Evolutionary conservation across 2,888 invertebrate species (phyloP).

Genomic region (Plemyria rubiginata): DNA sequence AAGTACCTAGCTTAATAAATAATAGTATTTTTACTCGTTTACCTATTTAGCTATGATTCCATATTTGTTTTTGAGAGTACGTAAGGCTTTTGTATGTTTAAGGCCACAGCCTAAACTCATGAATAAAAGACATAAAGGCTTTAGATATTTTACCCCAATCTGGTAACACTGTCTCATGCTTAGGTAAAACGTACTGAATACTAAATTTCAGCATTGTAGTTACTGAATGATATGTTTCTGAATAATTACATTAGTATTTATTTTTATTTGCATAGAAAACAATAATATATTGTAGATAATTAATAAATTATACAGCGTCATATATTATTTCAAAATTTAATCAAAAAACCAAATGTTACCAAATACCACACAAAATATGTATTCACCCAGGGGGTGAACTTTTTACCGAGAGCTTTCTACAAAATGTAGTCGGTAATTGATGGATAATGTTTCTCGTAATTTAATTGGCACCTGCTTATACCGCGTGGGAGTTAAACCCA

Average conservation of each 20-base stretch:
- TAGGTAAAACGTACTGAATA: neutral
- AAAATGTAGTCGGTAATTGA: neutral
- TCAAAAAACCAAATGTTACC: too few relatives aligned
- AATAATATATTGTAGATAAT: too few relatives aligned
- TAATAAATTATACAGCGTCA: too few relatives aligned
- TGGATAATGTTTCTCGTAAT: neutral
- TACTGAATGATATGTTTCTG: too few relatives aligned
- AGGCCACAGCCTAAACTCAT: slow-evolving; percentile 3
- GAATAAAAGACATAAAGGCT: slow-evolving; percentile 2
- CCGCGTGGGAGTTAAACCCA: neutral
- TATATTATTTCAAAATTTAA: too few relatives aligned
- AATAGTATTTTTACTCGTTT: too few relatives aligned
- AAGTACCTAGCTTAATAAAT: too few relatives aligned
- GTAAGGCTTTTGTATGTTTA: slow-evolving; percentile 7
- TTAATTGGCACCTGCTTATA: neutral
- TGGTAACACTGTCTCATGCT: neutral
- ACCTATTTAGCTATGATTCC: neutral
- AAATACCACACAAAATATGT: too few relatives aligned
- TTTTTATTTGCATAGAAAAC: too few relatives aligned
- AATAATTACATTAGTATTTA: too few relatives aligned
- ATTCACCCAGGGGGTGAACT: too few relatives aligned
- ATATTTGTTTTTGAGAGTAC: neutral
- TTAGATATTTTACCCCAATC: neutral
- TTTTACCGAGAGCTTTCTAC: too few relatives aligned
- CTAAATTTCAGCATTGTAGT: neutral